Percentiles rank a stretch among this genome's conserved stretches.
Evolutionary conservation across 1,140 invertebrate species (phyloP).

Genomic region (Onthophagus taurus): DNA sequence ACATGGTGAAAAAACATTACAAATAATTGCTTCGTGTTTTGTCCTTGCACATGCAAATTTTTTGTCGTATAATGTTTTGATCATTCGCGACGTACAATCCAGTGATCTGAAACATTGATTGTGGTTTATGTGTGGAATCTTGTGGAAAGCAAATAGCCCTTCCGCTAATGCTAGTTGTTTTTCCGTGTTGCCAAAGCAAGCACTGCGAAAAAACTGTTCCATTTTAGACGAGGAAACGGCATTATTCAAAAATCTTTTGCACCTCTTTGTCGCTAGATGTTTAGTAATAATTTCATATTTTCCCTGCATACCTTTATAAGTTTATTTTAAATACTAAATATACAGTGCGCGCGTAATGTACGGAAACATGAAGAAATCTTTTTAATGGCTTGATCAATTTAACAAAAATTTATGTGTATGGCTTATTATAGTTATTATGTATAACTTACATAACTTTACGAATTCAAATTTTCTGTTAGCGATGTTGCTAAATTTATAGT

Average conservation of each 20-base stretch:
- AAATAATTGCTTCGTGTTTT: constrained; percentile 3
- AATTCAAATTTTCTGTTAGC: no score
- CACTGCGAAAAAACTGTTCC: constrained; percentile 8
- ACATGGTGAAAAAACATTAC: constrained; percentile 2
- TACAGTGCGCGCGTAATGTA: no score
- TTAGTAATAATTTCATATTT: no score
- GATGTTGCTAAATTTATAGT: no score
- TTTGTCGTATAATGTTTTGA: constrained; percentile 18
- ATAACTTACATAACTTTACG: no score
- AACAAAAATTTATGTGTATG: no score
- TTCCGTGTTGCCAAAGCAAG: constrained; percentile 10
- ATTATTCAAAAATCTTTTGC: constrained; percentile 7
- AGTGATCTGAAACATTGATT: constrained; percentile 16
- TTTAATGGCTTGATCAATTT: no score
- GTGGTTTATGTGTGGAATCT: constrained; percentile 15
- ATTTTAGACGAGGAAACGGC: constrained; percentile 10
- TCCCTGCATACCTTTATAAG: no score
- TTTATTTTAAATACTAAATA: no score
- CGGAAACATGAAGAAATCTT: no score
- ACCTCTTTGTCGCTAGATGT: constrained; percentile 2
- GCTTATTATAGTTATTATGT: no score
- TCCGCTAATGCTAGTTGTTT: constrained; percentile 14
- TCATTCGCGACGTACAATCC: constrained; percentile 15
- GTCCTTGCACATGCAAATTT: constrained; percentile 20
- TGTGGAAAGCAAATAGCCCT: constrained; percentile 20